Evolutionary conservation across 2,797 vertebrate genomes (phyloP), one percentile per base, ranked within the genome.

Genomic region (Harpagifer antarcticus): DNA sequence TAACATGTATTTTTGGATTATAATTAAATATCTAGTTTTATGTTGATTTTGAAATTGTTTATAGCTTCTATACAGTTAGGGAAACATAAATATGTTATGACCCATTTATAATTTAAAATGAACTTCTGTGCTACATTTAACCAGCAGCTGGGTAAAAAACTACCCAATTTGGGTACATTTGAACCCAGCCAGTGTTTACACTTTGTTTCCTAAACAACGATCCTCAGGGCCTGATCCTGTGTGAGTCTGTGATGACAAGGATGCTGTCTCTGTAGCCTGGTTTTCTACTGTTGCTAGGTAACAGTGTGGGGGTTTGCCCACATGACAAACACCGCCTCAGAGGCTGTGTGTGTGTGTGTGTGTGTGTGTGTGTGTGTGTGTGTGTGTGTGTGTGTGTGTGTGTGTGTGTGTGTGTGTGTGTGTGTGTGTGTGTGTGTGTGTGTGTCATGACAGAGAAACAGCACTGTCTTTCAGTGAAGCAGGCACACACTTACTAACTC

Each of bases 261-360:
- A 78, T 80, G 75, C 48, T 68, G 66, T 75, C 63, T 83, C 69
- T 62, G 60, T 85, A 83, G 81, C 81, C 78, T 76, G 72, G 65
- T 84, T 82, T 80, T 74, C 52, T 49, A 61, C 56, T 3, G 88
- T 87, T 89, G 83, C 88, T 86, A 87, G 74, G 87, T 53, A 85
- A 87, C 87, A 82, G 76, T 81, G 75, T 80, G 71, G 68, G 65
- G 62, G 76, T 74, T 83, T 82, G 74, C 69, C 59, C 68, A 84
- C 49, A 74, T 83, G 27, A 81, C 68, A 80, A 37, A 66, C 73
- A 78, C 50, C 40, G 49, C 65, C 70, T 79, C 58, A 76, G 74
- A 81, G 66, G 54, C 57, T 62, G 57, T 74, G 59, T 58, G 10
- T 15, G 53, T 0, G 49, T 17, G 65, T 62, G 76, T 57, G 49